A percentile compares a stretch with the other conserved stretches of the same genome.
Evolutionary conservation across 1,140 invertebrate species (phyloP).

Genomic region (Odontomachus brunneus): DNA sequence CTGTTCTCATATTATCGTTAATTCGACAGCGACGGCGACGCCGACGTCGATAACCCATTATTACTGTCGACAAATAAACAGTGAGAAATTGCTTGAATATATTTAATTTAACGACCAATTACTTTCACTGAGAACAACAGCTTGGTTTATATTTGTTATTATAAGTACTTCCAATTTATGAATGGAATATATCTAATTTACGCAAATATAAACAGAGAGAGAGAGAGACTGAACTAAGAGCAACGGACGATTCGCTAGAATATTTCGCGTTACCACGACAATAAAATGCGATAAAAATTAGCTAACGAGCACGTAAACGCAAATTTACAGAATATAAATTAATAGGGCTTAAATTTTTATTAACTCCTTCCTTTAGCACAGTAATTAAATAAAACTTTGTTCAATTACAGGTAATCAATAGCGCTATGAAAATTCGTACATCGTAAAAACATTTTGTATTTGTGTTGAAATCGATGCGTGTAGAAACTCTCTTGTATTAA

Average conservation of each 20-base stretch:
- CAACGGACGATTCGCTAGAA: slow-evolving; percentile 19
- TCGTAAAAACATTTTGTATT: no score
- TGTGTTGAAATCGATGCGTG: no score
- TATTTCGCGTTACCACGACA: slow-evolving; percentile 27
- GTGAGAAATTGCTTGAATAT: slow-evolving; percentile 28
- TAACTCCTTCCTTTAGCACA: not conserved
- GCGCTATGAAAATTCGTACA: not conserved
- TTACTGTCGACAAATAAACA: slow-evolving; percentile 29
- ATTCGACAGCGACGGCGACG: not conserved
- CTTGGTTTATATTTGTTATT: slow-evolving; percentile 24
- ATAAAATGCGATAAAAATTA: not conserved
- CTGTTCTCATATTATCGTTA: slow-evolving; percentile 39
- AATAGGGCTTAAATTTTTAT: slow-evolving; percentile 5
- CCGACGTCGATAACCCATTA: slow-evolving; percentile 5
- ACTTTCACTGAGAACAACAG: slow-evolving; percentile 33
- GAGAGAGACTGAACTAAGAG: no score
- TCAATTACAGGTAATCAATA: slow-evolving; percentile 11
- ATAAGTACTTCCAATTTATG: slow-evolving; percentile 22
- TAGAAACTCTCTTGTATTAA: no score
- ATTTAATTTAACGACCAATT: slow-evolving; percentile 49
- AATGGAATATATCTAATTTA: slow-evolving; percentile 32
- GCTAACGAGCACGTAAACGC: slow-evolving; percentile 22
- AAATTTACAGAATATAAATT: slow-evolving; percentile 16
- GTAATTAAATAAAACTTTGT: slow-evolving; percentile 17
- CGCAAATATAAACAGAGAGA: slow-evolving; percentile 6